Percentiles rank a stretch among this genome's conserved stretches.
These are phyloP conservation scores for Myxocyprinus asiaticus DNA, from an alignment of 2,113 vertebrate genomes.

Conservation along the genomic window DNA sequence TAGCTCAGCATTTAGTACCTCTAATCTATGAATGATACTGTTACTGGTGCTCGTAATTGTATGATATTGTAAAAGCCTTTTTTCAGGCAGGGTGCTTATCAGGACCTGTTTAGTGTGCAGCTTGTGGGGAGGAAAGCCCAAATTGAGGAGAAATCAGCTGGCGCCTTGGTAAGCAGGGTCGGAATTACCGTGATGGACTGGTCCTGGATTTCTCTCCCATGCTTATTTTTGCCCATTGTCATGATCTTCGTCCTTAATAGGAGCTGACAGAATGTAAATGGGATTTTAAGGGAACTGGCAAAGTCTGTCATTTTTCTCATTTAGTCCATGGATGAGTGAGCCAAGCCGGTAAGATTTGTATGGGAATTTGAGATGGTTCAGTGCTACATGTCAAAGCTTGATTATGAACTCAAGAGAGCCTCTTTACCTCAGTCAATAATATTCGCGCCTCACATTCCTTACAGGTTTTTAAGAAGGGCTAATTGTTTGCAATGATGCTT, in stretches of 20 bases:
- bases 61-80: constrained; percentile 53
- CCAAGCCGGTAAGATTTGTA: constrained; percentile 79
- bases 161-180: constrained; percentile 69
- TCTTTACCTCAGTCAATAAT: constrained; percentile 45
- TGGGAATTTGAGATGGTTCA: constrained; percentile 76
- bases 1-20: constrained; percentile 56
- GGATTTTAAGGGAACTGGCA: constrained; percentile 82
- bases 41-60: constrained; percentile 56
- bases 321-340: constrained; percentile 84
- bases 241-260: constrained; percentile 75
- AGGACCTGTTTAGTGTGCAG: constrained; percentile 56
- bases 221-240: constrained; percentile 71
- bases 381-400: constrained; percentile 80
- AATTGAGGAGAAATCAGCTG: constrained; percentile 61
- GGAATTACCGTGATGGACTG: constrained; percentile 66
- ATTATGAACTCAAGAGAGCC: constrained; percentile 61
- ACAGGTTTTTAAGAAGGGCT: constrained; percentile 1
- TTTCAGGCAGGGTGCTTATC: constrained; percentile 63
- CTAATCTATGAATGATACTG: constrained; percentile 50
- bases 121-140: constrained; percentile 45
- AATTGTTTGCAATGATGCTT: constrained; percentile 2
- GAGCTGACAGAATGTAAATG: constrained; percentile 90
- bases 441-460: constrained; percentile 59
- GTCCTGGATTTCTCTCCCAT: constrained; percentile 62
- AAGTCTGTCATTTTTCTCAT: constrained; percentile 86